Percentiles rank a stretch among this genome's conserved stretches.
phyloP scores from a whole-genome alignment of 2,797 vertebrate species.

The Moxostoma hubbsi region DNA sequence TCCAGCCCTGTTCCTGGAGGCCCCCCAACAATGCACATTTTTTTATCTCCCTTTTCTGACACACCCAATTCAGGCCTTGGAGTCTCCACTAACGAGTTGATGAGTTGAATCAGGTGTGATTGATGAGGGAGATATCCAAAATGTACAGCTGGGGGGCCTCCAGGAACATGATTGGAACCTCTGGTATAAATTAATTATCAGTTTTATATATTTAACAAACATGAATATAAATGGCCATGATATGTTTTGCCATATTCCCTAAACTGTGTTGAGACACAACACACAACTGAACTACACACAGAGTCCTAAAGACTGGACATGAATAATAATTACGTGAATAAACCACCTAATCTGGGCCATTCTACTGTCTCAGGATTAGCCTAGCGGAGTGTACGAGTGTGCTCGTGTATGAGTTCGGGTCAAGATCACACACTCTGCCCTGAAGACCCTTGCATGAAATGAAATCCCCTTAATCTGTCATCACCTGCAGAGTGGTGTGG shows the following conservation, averaged over 20 bases:
- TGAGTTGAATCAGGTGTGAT: no score
- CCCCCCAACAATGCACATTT: no score
- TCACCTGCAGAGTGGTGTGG: conserved; percentile 76
- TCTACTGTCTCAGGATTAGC: conserved; percentile 55
- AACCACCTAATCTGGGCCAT: conserved; percentile 48
- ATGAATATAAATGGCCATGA: no score
- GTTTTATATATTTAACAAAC: no score
- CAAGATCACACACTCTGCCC: conserved; percentile 50
- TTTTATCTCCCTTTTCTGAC: no score
- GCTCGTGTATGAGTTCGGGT: conserved; percentile 44
- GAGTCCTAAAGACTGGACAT: conserved; percentile 48
- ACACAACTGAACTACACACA: conserved; percentile 22
- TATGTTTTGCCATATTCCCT: neutral
- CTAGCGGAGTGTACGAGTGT: conserved; percentile 41
- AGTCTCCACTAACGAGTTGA: no score
- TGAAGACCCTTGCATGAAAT: conserved; percentile 70
- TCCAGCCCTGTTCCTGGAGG: no score
- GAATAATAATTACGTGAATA: conserved; percentile 52
- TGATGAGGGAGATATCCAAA: no score
- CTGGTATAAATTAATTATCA: no score
- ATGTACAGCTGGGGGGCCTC: no score
- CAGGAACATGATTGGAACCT: no score
- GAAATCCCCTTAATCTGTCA: conserved; percentile 84
- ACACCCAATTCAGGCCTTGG: no score
- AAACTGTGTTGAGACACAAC: neutral